A percentile compares a stretch with the other conserved stretches of the same genome.
phyloP scores from a whole-genome alignment of 2,797 vertebrate genomes.

The Pteronotus mesoamericanus region DNA sequence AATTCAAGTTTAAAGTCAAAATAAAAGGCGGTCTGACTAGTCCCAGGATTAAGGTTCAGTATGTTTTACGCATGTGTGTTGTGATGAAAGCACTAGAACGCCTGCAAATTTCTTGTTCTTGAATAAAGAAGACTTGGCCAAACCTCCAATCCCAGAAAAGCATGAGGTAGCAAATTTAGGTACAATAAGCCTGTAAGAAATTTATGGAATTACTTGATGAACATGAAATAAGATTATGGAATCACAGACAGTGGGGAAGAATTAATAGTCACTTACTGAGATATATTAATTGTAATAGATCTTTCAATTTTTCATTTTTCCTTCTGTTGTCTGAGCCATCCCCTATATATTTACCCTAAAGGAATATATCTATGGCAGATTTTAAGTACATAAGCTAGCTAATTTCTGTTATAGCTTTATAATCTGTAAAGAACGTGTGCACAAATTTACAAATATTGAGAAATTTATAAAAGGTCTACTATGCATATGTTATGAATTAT shows the following conservation, averaged over 20 bases:
- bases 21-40: background rate
- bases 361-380: background rate
- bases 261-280: background rate
- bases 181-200: background rate
- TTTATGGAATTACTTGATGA: background rate
- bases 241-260: background rate
- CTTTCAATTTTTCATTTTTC: background rate
- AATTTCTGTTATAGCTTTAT: background rate
- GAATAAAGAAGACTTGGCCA: background rate
- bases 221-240: background rate
- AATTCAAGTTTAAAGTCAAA: slow-evolving; percentile 4
- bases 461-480: background rate
- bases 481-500: background rate
- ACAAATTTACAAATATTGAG: background rate
- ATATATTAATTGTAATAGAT: background rate
- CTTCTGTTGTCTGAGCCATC: background rate
- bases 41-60: background rate
- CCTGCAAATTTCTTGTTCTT: background rate
- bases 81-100: background rate
- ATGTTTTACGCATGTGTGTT: background rate
- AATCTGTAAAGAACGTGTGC: background rate
- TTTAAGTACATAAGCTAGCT: background rate
- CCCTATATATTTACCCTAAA: background rate
- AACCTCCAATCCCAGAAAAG: background rate
- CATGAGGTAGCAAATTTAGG: background rate